phyloP scores from a whole-genome alignment of 2,113 vertebrate genomes.

The Neogobius melanostomus region DNA sequence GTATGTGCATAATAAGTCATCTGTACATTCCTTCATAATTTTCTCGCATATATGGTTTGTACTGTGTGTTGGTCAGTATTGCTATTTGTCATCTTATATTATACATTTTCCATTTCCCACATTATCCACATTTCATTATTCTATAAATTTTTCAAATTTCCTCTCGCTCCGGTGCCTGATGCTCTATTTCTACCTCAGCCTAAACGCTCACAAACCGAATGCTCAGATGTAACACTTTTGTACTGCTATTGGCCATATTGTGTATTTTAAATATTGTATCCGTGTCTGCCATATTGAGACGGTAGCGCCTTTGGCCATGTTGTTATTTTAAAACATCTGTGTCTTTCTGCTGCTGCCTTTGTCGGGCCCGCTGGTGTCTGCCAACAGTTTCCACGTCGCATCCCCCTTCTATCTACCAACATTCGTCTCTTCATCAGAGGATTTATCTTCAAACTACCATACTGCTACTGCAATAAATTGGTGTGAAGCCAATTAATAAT shows the following conservation, averaged over 20 bases:
- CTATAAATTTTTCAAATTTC: background rate
- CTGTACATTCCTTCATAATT: no score
- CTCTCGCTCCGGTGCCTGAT: background rate
- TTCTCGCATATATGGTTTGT: no score
- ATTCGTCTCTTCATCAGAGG: background rate
- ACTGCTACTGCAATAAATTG: slow-evolving; percentile 52
- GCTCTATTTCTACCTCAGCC: background rate
- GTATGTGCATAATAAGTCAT: no score
- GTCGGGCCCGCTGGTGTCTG: background rate
- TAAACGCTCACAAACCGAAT: background rate
- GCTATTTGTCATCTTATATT: no score
- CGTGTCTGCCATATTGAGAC: slow-evolving; percentile 1
- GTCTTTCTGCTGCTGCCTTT: slow-evolving; percentile 4
- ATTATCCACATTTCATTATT: background rate
- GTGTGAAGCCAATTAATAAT: slow-evolving; percentile 49
- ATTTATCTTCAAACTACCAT: slow-evolving; percentile 44
- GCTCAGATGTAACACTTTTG: background rate
- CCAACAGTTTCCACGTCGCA: slow-evolving; percentile 9
- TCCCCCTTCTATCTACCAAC: slow-evolving; percentile 4
- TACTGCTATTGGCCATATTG: slow-evolving; percentile 7
- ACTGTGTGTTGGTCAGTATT: no score
- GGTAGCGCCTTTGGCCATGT: slow-evolving; percentile 8
- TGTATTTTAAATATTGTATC: slow-evolving; percentile 6
- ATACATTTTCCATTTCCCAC: no score
- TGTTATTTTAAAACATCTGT: slow-evolving; percentile 13